Base-by-base conservation (phyloP, 2,113 vertebrate genomes). In the Puntigrus tetrazona region DNA sequence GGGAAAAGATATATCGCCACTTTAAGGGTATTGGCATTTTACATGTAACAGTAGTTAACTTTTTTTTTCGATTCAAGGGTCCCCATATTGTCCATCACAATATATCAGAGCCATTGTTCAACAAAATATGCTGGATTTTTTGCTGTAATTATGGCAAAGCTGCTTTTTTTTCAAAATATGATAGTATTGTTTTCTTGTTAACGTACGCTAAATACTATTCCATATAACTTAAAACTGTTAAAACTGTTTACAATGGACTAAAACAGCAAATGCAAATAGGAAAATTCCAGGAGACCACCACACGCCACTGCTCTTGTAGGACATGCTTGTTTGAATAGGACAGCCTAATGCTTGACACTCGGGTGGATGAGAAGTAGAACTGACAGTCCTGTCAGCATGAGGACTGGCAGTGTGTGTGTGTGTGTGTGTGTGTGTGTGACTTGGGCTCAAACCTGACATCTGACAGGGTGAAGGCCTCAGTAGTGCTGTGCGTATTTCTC, bases 401-500 rank as follows among this genome's bases (percentile, higher is more conserved):
- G 57, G 36, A 70, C 80, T 77, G 38, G 14, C n/a, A n/a, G 65
- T 43, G 81, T 34, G 27, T 77, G 45, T 50, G 61, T 52, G 72
- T 31, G 50, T 74, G 14, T 47, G 36, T 6, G 4, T n/a, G n/a
- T n/a, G n/a, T n/a, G n/a, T n/a, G 55, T 79, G 77, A 79, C 57
- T 69, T 69, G 27, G 59, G 78, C 61, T 69, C 61, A 69, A 65
- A 69, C 61, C 78, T 69, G 61, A 34, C 78, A 81, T 69, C 38
- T 81, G 61, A 67, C 25, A 45, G 61, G 18, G 61, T 83, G 73
- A 86, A 75, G 88, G 87, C 81, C 59, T 65, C 25, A 34, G n/a
- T 5, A 47, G 27, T 20, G 5, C 78, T 7, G 9, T 69, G 45
- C 1, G 43, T 81, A 69, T 81, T 31, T 67, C 5, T 47, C 59